phyloP scores from a whole-genome alignment of 2,888 invertebrate genomes.

The Mesorhabditis belari region DNA sequence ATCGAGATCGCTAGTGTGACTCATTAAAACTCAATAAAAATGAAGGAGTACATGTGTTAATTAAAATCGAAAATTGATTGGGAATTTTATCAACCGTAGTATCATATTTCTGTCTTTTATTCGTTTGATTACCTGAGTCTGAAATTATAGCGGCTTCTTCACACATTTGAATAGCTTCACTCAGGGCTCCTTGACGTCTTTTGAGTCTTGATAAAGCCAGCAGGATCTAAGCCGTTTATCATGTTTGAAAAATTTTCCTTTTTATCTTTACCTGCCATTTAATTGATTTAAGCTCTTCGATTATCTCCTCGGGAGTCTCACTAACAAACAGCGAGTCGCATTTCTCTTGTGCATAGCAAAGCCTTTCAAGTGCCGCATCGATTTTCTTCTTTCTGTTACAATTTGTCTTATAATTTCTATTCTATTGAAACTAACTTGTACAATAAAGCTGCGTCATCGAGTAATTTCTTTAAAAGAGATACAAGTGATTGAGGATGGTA shows the following conservation, averaged over 20 bases:
- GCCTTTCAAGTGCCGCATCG: slow-evolving; percentile 11
- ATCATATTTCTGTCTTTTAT: too few relatives aligned
- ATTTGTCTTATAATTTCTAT: not conserved
- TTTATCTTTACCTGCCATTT: not conserved
- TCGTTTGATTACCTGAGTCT: not conserved
- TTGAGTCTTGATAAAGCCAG: slow-evolving; percentile 2
- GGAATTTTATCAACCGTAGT: too few relatives aligned
- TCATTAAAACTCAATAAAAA: too few relatives aligned
- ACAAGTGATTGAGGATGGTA: slow-evolving; percentile 3
- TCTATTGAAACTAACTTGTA: not conserved
- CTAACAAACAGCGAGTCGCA: slow-evolving; percentile 3
- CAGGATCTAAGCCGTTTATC: slow-evolving; percentile 1
- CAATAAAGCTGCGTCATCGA: slow-evolving; percentile 10
- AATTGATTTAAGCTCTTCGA: not conserved
- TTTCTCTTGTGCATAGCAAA: slow-evolving; percentile 9
- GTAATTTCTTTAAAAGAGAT: slow-evolving; percentile 6
- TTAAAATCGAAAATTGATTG: too few relatives aligned
- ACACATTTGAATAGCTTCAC: slow-evolving; percentile 5
- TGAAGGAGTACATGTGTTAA: too few relatives aligned
- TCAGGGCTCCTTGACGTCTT: slow-evolving; percentile 4
- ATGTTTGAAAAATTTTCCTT: not conserved
- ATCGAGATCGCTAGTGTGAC: too few relatives aligned
- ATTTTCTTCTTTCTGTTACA: slow-evolving; percentile 7
- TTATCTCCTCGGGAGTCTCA: not conserved
- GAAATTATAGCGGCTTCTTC: slow-evolving; percentile 4